phyloP scores from a whole-genome alignment of 2,888 invertebrate species.

The Ophioninae sp. region DNA sequence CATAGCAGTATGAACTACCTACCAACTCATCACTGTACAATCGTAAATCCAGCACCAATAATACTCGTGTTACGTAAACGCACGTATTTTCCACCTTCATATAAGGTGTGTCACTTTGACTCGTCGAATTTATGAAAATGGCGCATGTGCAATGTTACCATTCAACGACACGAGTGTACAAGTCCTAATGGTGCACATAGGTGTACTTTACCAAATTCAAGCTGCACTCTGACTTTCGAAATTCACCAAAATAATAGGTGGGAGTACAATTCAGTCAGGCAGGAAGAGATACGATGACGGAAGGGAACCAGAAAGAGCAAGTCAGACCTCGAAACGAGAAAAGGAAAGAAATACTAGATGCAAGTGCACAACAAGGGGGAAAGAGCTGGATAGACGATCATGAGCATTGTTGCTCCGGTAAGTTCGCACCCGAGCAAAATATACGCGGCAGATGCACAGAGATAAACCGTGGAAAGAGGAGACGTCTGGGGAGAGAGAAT shows the following conservation, averaged over 20 bases:
- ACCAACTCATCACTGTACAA: not conserved
- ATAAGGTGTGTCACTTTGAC: not conserved
- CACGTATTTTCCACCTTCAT: not conserved
- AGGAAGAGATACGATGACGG: not conserved
- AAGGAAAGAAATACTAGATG: not conserved
- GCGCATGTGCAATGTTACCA: not conserved
- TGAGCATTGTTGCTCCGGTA: slow-evolving; percentile 45
- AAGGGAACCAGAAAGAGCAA: not conserved
- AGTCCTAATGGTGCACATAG: not conserved
- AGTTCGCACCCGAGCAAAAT: slow-evolving; percentile 67
- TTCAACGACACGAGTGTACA: not conserved
- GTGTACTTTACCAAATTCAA: not conserved
- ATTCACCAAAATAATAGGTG: slow-evolving; percentile 19
- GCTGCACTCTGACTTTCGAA: slow-evolving; percentile 5
- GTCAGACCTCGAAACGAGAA: not conserved
- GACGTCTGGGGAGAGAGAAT: slow-evolving; percentile 68
- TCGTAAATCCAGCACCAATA: not conserved
- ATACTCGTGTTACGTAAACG: not conserved
- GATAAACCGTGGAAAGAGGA: slow-evolving; percentile 61
- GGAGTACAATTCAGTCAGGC: slow-evolving; percentile 19
- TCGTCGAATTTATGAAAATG: not conserved
- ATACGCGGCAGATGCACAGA: slow-evolving; percentile 67
- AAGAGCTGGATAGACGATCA: not conserved
- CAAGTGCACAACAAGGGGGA: not conserved
- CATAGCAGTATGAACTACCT: not conserved